phyloP scores from a whole-genome alignment of 2,797 vertebrate genomes.

The Spinibarbus caldwelli region DNA sequence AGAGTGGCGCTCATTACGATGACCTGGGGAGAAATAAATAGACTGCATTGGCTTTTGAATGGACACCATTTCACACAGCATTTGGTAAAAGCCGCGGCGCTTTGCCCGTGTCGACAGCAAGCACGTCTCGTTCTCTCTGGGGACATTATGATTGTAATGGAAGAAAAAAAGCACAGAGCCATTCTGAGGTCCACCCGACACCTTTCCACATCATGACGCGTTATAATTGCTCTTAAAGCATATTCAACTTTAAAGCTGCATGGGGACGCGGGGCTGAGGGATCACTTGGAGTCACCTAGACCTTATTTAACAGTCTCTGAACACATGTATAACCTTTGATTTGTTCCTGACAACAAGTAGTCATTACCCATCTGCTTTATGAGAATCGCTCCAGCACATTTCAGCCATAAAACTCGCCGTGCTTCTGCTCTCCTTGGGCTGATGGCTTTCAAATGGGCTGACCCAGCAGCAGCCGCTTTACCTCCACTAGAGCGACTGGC shows the following conservation, averaged over 20 bases:
- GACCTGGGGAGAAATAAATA: constrained; percentile 76
- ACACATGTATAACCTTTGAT: constrained; percentile 81
- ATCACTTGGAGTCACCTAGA: constrained; percentile 79
- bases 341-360: constrained; percentile 79
- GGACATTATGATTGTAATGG: constrained; percentile 77
- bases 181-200: constrained; percentile 73
- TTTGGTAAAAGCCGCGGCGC: constrained; percentile 5
- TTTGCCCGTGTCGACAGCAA: not conserved
- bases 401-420: constrained; percentile 68
- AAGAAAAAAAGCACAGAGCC: constrained; percentile 67
- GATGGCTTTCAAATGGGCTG: constrained; percentile 69
- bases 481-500: constrained; percentile 20
- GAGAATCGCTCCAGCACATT: constrained; percentile 71
- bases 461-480: constrained; percentile 63
- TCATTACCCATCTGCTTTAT: constrained; percentile 84
- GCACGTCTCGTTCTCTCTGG: constrained; percentile 67
- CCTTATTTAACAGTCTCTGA: constrained; percentile 81
- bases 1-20: constrained; percentile 98
- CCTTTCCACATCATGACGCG: constrained; percentile 77
- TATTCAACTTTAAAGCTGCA: constrained; percentile 80
- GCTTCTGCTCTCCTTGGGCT: constrained; percentile 55
- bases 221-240: constrained; percentile 83
- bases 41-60: constrained; percentile 5
- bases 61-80: not conserved
- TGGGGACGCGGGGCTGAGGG: constrained; percentile 68